Evolutionary conservation across 2,888 invertebrate species (phyloP), one percentile per base, ranked within the genome.

Genomic region (Tolmerus cingulatus): DNA sequence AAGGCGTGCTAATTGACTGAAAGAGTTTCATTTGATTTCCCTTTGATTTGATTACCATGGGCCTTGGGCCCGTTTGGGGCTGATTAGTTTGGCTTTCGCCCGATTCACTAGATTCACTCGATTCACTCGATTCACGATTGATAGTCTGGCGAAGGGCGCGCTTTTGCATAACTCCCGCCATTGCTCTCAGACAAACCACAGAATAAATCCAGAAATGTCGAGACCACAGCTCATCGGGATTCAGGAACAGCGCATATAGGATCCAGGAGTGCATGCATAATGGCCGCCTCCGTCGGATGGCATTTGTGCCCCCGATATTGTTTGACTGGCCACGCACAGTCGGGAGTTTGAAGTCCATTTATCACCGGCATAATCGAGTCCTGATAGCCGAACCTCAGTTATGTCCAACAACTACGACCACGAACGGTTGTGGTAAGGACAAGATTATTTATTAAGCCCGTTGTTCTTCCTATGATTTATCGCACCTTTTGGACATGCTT

Each of bases 1-100:
- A 88, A 86, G 87, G 88, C 79, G 88, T 88, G 86, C 88, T 88
- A 88, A 88, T 88, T 88, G 88, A 87, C 86, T 88, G 88, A 87
- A 88, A 88, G 87, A 87, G 87, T 88, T 88, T 85, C 87, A 85
- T 88, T 88, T 87, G 88, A 88, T 81, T 88, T 85, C 23, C 82
- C 30, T 46, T 74, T 85, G 85, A 85, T 85, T 85, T 85, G 74
- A 85, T 85, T 84, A 74, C 51, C 74, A 43, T 46, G 19, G 74
- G 37, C 66, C 82, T 82, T 14, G 82, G 43, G 74, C 27, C 27
- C 74, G 74, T 85, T 85, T 74, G 43, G 74, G 8, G 30, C 30
- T 85, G 85, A 85, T 85, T 85, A 57, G 74, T 51, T 51, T 7
- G 51, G 51, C 51, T 51, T 51, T 51, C 7, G n/a, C 12, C 43